A percentile compares a stretch with the other conserved stretches of the same genome.
phyloP scores from a whole-genome alignment of 2,113 vertebrate species.

The Phycodurus eques region DNA sequence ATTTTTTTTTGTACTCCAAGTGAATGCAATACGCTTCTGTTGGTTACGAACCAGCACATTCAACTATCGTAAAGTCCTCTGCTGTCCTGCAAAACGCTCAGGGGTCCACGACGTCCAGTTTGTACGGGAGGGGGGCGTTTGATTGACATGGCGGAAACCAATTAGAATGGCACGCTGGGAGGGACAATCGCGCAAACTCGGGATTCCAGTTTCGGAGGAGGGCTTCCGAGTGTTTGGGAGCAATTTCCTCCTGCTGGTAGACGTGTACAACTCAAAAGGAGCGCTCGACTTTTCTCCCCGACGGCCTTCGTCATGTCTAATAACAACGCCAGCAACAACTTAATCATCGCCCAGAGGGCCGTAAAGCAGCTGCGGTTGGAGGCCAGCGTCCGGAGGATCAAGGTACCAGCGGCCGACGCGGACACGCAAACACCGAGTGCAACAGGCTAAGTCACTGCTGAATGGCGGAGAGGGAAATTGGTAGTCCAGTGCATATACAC shows the following conservation, averaged over 20 bases:
- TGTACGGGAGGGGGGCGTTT: conserved; percentile 15
- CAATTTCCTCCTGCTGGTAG: conserved; percentile 40
- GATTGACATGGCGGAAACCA: conserved; percentile 17
- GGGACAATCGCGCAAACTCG: neutral
- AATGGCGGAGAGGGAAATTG: conserved; percentile 34
- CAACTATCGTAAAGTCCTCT: neutral
- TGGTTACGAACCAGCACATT: no score
- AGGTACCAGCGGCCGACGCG: conserved; percentile 56
- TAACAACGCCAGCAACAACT: conserved; percentile 73
- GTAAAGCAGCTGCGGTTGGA: conserved; percentile 77
- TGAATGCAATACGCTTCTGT: no score
- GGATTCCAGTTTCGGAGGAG: conserved; percentile 29
- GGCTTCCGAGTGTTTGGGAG: conserved; percentile 22
- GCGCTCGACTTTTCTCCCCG: neutral
- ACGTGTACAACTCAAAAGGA: neutral
- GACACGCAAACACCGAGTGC: conserved; percentile 42
- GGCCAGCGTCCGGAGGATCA: conserved; percentile 71
- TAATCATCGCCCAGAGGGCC: conserved; percentile 66
- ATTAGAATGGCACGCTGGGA: conserved; percentile 28
- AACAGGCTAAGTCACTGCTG: conserved; percentile 35
- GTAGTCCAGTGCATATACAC: neutral
- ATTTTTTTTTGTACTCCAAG: no score
- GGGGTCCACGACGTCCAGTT: neutral
- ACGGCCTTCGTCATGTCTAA: conserved; percentile 70
- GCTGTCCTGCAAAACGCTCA: neutral